Percentiles rank a stretch among this genome's conserved stretches.
Conservation (phyloP, 1,140 invertebrate genomes). For the Drosophila tsacasi region DNA sequence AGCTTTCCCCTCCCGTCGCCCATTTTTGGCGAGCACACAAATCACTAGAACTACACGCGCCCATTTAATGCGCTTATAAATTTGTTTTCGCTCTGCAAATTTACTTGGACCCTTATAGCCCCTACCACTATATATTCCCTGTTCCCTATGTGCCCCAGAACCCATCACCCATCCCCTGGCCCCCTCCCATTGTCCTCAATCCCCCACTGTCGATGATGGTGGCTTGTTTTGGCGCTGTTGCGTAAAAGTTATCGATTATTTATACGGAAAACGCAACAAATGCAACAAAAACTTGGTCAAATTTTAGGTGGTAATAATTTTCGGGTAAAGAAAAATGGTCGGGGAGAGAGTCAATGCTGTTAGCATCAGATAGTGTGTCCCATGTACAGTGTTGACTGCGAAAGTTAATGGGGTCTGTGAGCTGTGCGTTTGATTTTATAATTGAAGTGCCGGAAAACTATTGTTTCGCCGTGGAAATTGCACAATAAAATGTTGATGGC, state of each 20-base stretch:
- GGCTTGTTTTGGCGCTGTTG: slow-evolving; percentile 64
- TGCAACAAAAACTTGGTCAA: slow-evolving; percentile 54
- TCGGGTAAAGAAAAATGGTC: slow-evolving; percentile 9
- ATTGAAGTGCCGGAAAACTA: background rate
- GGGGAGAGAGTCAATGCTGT: slow-evolving; percentile 9
- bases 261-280: slow-evolving; percentile 73
- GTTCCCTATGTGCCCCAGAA: background rate
- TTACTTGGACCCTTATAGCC: slow-evolving; percentile 49
- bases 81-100: slow-evolving; percentile 76
- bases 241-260: slow-evolving; percentile 79
- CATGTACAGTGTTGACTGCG: slow-evolving; percentile 38
- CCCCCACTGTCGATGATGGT: slow-evolving; percentile 32
- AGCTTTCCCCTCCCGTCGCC: background rate
- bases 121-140: background rate
- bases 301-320: slow-evolving; percentile 57
- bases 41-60: slow-evolving; percentile 75
- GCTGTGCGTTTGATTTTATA: background rate
- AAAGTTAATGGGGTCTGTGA: slow-evolving; percentile 21
- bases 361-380: slow-evolving; percentile 42
- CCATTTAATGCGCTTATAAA: slow-evolving; percentile 80
- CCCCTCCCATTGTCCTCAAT: slow-evolving; percentile 23
- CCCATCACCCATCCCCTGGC: background rate
- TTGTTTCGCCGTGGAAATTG: slow-evolving; percentile 13
- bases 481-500: background rate
- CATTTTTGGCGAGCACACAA: slow-evolving; percentile 46